These are phyloP conservation scores for Drosophila imparisetae DNA, from an alignment of 2,888 invertebrate genomes.

Conservation along the genomic window DNA sequence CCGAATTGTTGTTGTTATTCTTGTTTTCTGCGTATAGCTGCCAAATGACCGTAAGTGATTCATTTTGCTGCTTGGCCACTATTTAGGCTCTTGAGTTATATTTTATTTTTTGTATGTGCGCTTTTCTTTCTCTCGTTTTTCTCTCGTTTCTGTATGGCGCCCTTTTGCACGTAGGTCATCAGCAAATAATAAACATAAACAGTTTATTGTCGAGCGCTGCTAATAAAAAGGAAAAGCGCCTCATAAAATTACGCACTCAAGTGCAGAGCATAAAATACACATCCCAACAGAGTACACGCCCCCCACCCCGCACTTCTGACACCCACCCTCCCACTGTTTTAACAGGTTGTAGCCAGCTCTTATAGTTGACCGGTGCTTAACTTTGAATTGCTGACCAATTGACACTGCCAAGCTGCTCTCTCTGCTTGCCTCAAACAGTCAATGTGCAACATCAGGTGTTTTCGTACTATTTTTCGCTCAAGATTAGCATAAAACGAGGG, in stretches of 20 bases:
- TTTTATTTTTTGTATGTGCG: slow-evolving; percentile 11
- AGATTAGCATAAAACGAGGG: slow-evolving; percentile 70
- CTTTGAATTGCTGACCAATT: slow-evolving; percentile 64
- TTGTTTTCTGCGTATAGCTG: slow-evolving; percentile 21
- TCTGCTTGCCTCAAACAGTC: slow-evolving; percentile 2
- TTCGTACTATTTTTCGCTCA: slow-evolving; percentile 19
- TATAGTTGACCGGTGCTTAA: slow-evolving; percentile 57
- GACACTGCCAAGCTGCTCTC: slow-evolving; percentile 28
- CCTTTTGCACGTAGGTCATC: slow-evolving; percentile 81
- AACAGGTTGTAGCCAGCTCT: slow-evolving; percentile 17
- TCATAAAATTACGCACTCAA: slow-evolving; percentile 79
- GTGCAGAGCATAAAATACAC: slow-evolving; percentile 76
- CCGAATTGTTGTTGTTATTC: slow-evolving; percentile 25
- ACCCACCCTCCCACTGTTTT: neutral
- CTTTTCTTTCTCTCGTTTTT: slow-evolving; percentile 1
- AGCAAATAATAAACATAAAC: slow-evolving; percentile 82
- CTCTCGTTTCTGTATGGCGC: slow-evolving; percentile 16
- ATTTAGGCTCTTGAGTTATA: slow-evolving; percentile 45
- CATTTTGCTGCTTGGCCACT: slow-evolving; percentile 65
- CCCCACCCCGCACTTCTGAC: neutral
- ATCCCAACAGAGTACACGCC: slow-evolving; percentile 23
- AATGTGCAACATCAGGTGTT: slow-evolving; percentile 19
- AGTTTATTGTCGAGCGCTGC: slow-evolving; percentile 77
- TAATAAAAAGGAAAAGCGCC: slow-evolving; percentile 75
- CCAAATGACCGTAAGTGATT: slow-evolving; percentile 75